Conservation (phyloP, 2,797 vertebrate species). For the Malurus splendens region DNA sequence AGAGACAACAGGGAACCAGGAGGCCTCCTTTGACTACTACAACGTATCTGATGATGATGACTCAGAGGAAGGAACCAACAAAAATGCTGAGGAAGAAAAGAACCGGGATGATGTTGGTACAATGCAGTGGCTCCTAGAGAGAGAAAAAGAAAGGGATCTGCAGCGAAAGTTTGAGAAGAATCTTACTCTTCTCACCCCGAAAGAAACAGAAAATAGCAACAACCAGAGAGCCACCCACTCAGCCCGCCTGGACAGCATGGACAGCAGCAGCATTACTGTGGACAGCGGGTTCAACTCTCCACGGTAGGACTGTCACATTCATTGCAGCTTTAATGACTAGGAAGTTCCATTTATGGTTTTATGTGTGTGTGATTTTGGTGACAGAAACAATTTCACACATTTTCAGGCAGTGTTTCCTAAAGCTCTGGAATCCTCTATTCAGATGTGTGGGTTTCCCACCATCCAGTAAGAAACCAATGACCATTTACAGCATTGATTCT, state of each 20-base stretch:
- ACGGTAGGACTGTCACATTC: constrained; percentile 81
- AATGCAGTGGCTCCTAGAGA: constrained; percentile 95
- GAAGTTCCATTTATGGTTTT: not conserved
- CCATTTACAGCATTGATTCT: not conserved
- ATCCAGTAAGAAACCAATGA: not conserved
- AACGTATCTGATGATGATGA: constrained; percentile 95
- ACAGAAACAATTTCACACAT: constrained; percentile 4
- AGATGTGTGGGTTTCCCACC: constrained; percentile 27
- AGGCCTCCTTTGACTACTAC: constrained; percentile 94
- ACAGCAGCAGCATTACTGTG: constrained; percentile 97
- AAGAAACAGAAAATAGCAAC: constrained; percentile 92
- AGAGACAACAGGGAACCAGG: constrained; percentile 79
- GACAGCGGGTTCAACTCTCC: constrained; percentile 99
- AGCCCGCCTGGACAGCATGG: constrained; percentile 96
- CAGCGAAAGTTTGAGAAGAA: constrained; percentile 97
- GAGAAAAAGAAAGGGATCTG: constrained; percentile 93
- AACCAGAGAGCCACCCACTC: constrained; percentile 93
- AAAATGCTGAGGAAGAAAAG: constrained; percentile 83
- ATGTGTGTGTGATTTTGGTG: not conserved
- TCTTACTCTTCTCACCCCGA: constrained; percentile 92
- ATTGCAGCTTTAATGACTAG: constrained; percentile 44
- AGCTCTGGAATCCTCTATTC: constrained; percentile 56
- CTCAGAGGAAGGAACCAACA: constrained; percentile 87
- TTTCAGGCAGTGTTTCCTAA: constrained; percentile 52
- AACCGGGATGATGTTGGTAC: constrained; percentile 85